Evolutionary conservation across 2,888 invertebrate species (phyloP), one percentile per base, ranked within the genome.

Genomic region (Drosophila ustulata): DNA sequence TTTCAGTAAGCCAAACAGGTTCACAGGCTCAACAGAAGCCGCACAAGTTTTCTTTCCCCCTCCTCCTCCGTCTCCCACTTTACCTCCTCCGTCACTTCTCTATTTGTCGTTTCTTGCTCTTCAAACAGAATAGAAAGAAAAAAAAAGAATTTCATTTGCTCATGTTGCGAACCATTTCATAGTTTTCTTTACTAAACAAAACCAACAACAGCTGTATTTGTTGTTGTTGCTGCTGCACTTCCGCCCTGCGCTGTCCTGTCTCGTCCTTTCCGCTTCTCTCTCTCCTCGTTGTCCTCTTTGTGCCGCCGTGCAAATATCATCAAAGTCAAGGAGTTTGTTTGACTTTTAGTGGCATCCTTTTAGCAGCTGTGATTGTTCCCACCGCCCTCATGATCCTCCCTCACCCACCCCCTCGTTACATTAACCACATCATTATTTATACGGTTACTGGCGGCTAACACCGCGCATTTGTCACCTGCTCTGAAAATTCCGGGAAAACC

Each of bases 401-500:
- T 11, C 9, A 3, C 4, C 6, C 11, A 28, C 13, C 43, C 0
- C 7, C 23, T 25, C 13, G 23, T 2, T 23, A 2, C 0, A 28
- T 43, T 32, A 34, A 25, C 5, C 28, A 18, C 30, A 3, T 11
- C 45, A 45, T 57, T 37, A 57, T 57, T 77, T 65, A 66, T 52
- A 52, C 30, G 2, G 18, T 18, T 18, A 18, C 18, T 18, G 18
- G 18, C 18, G 1, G 18, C 46, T 50, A 57, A 45, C 45, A 18
- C 70, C 41, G 59, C 58, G 63, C 80, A 83, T 78, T 69, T 70
- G 72, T 78, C 80, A 86, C 86, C 83, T 88, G 89, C 66, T 62
- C 70, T 71, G 56, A 62, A 84, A 89, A 89, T 90, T 90, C 89
- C 80, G 83, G 90, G 90, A 90, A 89, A 90, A 78, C 87, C 85